phyloP scores from a whole-genome alignment of 2,113 vertebrate genomes.

The Orcinus orca region DNA sequence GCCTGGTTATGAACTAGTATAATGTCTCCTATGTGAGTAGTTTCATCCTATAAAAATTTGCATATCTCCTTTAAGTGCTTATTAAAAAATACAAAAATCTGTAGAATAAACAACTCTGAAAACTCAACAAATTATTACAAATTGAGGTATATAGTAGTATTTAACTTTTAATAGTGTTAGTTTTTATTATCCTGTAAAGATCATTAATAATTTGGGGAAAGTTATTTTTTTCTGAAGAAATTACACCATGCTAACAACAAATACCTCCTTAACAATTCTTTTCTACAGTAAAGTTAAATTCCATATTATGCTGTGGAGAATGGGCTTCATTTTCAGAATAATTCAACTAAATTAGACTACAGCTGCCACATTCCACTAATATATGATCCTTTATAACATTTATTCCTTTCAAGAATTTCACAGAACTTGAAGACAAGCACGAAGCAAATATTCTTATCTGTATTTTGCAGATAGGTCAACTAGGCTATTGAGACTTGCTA shows the following conservation, averaged over 20 bases:
- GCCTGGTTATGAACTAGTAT: background rate
- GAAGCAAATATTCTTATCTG: slow-evolving; percentile 55
- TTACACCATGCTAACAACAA: background rate
- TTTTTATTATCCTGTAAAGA: slow-evolving; percentile 22
- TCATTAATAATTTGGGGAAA: slow-evolving; percentile 29
- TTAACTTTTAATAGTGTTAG: slow-evolving; percentile 33
- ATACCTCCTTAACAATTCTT: background rate
- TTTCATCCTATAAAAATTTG: background rate
- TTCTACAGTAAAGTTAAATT: background rate
- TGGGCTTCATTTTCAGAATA: background rate
- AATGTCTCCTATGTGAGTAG: background rate
- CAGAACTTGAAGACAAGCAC: background rate
- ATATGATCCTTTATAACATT: background rate
- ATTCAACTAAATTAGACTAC: slow-evolving; percentile 37
- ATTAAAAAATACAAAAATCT: background rate
- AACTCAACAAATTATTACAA: background rate
- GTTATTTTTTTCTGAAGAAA: background rate
- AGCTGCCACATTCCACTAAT: background rate
- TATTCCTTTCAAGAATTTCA: background rate
- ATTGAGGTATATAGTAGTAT: background rate
- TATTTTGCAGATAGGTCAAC: slow-evolving; percentile 35
- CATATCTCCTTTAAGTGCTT: background rate
- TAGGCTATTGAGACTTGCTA: background rate
- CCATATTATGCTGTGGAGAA: background rate
- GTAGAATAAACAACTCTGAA: background rate